Conservation (phyloP, 2,888 invertebrate species). For the Odontothrips loti region DNA sequence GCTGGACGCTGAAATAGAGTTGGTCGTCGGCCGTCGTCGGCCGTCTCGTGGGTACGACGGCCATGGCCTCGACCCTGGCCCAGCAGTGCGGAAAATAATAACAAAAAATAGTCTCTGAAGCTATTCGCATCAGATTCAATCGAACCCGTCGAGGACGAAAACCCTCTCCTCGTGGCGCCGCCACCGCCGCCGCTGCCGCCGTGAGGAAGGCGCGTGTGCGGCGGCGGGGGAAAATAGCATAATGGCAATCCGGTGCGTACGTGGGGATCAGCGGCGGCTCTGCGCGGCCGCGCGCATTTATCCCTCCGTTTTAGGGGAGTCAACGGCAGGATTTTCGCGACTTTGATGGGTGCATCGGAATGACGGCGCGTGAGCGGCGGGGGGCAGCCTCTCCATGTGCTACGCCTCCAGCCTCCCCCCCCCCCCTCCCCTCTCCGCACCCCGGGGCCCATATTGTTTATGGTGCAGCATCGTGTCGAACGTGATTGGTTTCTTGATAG, state of each 20-base stretch:
- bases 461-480: constrained; percentile 11
- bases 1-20: too few species aligned
- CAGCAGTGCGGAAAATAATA: too few species aligned
- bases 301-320: too few species aligned
- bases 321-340: not conserved
- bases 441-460: not conserved
- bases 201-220: too few species aligned
- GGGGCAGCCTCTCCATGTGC: too few species aligned
- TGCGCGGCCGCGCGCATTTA: too few species aligned
- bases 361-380: not conserved
- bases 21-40: too few species aligned
- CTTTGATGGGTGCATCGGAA: not conserved
- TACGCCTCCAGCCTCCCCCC: not conserved
- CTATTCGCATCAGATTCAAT: constrained; percentile 5
- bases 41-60: too few species aligned
- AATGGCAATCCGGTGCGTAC: not conserved
- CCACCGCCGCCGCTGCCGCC: not conserved
- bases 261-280: not conserved
- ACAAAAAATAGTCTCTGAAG: not conserved
- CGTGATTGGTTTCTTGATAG: constrained; percentile 11
- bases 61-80: too few species aligned
- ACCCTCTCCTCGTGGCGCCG: not conserved
- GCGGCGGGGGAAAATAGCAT: not conserved
- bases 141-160: not conserved
- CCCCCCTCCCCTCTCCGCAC: not conserved